A percentile compares a stretch with the other conserved stretches of the same genome.
phyloP scores from a whole-genome alignment of 2,888 invertebrate genomes.

The Dolichomitus sp. region DNA sequence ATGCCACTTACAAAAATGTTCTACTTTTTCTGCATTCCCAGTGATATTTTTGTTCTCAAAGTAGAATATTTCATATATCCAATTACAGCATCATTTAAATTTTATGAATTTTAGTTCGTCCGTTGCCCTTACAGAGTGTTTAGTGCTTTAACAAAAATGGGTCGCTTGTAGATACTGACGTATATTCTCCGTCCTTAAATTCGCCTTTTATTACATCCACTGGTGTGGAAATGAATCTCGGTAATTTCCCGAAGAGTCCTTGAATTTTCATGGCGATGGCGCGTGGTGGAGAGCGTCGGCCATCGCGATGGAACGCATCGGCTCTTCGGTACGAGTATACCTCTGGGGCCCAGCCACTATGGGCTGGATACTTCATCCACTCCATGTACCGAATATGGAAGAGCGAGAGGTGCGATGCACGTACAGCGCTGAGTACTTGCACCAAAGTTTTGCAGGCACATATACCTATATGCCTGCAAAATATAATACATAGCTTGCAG shows the following conservation, averaged over 20 bases:
- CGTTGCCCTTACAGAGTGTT: not conserved
- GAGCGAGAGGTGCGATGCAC: slow-evolving; percentile 16
- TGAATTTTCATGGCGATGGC: slow-evolving; percentile 9
- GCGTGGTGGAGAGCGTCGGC: slow-evolving; percentile 20
- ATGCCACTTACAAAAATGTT: too few species aligned
- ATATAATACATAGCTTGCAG: slow-evolving; percentile 29
- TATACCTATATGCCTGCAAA: slow-evolving; percentile 1
- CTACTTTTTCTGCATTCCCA: too few species aligned
- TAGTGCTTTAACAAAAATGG: not conserved
- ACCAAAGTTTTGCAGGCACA: slow-evolving; percentile 24
- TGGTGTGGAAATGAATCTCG: slow-evolving; percentile 7
- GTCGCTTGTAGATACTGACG: not conserved
- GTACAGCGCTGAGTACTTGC: slow-evolving; percentile 9
- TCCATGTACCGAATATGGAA: slow-evolving; percentile 50
- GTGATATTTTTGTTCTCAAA: too few species aligned
- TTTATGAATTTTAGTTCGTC: not conserved
- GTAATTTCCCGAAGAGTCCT: slow-evolving; percentile 1
- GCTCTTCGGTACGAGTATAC: not conserved
- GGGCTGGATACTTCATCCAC: slow-evolving; percentile 6
- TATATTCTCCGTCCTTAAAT: not conserved
- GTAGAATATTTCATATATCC: too few species aligned
- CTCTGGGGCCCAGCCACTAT: not conserved
- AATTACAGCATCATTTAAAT: too few species aligned
- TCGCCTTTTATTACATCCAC: not conserved
- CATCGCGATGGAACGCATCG: slow-evolving; percentile 29